These are phyloP conservation scores for Otus scops DNA, from an alignment of 2,797 vertebrate species.

Conservation along the genomic window DNA sequence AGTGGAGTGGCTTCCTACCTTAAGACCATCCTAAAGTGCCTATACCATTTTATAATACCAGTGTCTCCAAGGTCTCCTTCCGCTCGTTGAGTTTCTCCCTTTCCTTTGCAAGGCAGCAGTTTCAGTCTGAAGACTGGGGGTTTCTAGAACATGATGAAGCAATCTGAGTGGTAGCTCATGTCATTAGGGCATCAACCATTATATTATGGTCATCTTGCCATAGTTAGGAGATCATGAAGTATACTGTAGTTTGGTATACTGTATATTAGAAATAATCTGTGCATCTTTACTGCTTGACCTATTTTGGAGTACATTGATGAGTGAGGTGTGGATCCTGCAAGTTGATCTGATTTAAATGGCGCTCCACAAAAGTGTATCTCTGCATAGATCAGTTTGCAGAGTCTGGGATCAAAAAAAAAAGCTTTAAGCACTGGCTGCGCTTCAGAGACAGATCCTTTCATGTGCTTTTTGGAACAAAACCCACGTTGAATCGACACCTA, in stretches of 20 bases:
- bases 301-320: background rate
- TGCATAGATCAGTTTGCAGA: background rate
- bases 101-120: background rate
- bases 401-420: background rate
- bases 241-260: background rate
- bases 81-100: background rate
- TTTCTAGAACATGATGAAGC: background rate
- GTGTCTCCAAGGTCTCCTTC: background rate
- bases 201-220: background rate
- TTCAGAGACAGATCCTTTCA: background rate
- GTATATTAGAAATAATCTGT: background rate
- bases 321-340: background rate
- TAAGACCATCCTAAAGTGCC: background rate
- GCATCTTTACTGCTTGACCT: background rate
- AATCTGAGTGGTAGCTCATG: background rate
- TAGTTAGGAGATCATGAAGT: background rate
- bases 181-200: no score
- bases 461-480: background rate
- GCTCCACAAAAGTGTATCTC: background rate
- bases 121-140: background rate
- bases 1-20: background rate
- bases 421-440: background rate
- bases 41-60: background rate
- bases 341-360: background rate
- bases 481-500: background rate